Evolutionary conservation across 2,888 invertebrate genomes (phyloP).

Genomic region (Hirtodrosophila duncani): DNA sequence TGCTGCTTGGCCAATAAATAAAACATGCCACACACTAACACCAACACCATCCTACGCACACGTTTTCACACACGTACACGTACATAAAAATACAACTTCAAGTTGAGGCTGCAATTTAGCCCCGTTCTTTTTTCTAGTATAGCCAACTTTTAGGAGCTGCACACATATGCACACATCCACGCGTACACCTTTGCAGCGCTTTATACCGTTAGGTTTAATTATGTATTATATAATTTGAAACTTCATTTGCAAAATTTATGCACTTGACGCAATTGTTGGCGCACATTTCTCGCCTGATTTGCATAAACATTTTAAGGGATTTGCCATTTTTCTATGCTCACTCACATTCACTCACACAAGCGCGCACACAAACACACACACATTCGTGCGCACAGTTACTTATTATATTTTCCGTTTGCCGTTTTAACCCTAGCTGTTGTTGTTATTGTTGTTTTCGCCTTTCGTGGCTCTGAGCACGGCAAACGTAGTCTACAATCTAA

Average conservation of each 20-base stretch:
- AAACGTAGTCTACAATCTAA: conserved; percentile 35
- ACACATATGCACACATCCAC: conserved; percentile 1
- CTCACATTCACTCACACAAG: conserved; percentile 24
- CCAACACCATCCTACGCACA: background rate
- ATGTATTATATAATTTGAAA: conserved; percentile 60
- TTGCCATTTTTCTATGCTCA: conserved; percentile 38
- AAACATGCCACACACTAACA: conserved; percentile 6
- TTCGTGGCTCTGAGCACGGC: conserved; percentile 11
- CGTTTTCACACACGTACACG: conserved; percentile 19
- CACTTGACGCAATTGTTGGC: conserved; percentile 38
- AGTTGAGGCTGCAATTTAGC: too few relatives aligned
- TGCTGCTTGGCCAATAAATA: conserved; percentile 27
- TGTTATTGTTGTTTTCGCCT: too few relatives aligned
- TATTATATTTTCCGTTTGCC: background rate
- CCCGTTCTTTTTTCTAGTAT: too few relatives aligned
- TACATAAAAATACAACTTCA: background rate
- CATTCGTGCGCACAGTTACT: conserved; percentile 3
- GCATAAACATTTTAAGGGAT: conserved; percentile 46
- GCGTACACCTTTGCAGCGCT: too few relatives aligned
- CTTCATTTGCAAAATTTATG: conserved; percentile 31
- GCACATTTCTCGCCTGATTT: conserved; percentile 49
- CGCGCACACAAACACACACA: conserved; percentile 6
- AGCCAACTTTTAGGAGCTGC: conserved; percentile 16
- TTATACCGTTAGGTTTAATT: too few relatives aligned
- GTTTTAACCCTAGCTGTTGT: too few relatives aligned